Conservation (phyloP, 2,113 vertebrate species). For the Hystrix brachyura region DNA sequence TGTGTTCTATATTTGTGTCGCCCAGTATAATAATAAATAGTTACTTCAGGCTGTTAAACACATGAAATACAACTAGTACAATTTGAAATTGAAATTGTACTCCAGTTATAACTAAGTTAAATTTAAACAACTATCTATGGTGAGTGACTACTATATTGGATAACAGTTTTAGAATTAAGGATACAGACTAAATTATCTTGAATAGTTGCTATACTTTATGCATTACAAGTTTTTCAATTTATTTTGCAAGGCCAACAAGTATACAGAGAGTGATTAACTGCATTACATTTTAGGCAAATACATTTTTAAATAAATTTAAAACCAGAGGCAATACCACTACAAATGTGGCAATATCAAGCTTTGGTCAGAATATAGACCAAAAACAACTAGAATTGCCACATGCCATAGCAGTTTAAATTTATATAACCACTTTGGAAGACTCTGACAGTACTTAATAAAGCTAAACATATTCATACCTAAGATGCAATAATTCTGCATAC, state of each 20-base stretch:
- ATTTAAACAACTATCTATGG: neutral
- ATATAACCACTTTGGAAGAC: neutral
- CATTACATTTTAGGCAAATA: neutral
- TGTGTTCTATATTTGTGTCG: neutral
- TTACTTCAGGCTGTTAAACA: neutral
- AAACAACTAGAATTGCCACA: neutral
- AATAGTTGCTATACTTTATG: neutral
- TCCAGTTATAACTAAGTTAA: neutral
- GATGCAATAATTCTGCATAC: neutral
- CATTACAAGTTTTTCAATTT: neutral
- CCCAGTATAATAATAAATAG: neutral
- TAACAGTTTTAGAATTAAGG: neutral
- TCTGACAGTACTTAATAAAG: neutral
- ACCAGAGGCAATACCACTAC: neutral
- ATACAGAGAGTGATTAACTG: neutral
- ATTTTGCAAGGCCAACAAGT: neutral
- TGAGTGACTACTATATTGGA: neutral
- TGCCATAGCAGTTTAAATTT: neutral
- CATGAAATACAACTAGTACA: neutral
- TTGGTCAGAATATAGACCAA: neutral
- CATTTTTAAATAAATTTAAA: neutral
- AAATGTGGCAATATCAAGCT: neutral
- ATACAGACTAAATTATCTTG: neutral
- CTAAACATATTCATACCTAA: neutral
- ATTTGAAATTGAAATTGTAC: neutral